Conservation (phyloP, 2,113 vertebrate species). For the Thermophis baileyi region DNA sequence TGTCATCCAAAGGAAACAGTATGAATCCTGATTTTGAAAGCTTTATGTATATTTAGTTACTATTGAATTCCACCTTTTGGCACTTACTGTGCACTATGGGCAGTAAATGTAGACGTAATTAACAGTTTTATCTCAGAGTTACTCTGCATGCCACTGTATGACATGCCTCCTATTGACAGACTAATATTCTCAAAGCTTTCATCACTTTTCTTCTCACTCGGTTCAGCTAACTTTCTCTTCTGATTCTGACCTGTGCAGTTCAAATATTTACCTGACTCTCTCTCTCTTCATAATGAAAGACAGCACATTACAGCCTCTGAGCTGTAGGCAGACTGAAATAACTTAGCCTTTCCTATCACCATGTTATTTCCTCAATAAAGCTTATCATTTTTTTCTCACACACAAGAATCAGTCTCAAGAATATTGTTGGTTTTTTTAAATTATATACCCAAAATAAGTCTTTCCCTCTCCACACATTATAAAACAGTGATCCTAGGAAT, state of each 20-base stretch:
- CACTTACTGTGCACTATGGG: background rate
- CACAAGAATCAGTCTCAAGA: background rate
- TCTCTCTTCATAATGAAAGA: background rate
- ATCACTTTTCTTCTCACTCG: background rate
- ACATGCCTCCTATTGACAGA: background rate
- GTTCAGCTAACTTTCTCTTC: background rate
- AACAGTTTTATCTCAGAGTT: background rate
- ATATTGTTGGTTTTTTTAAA: background rate
- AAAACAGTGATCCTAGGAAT: background rate
- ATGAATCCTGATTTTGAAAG: constrained; percentile 27
- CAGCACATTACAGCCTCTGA: background rate
- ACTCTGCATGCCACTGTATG: background rate
- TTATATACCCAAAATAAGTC: background rate
- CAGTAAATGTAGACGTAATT: background rate
- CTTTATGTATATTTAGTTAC: background rate
- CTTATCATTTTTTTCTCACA: background rate
- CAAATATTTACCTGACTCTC: background rate
- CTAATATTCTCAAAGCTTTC: background rate
- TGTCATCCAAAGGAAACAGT: constrained; percentile 16
- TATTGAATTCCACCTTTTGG: background rate
- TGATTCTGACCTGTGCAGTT: background rate
- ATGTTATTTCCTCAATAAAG: background rate
- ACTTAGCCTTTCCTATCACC: background rate
- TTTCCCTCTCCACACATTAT: background rate
- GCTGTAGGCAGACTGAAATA: background rate